phyloP scores from a whole-genome alignment of 1,140 invertebrate genomes.

The Micrasema longulum region DNA sequence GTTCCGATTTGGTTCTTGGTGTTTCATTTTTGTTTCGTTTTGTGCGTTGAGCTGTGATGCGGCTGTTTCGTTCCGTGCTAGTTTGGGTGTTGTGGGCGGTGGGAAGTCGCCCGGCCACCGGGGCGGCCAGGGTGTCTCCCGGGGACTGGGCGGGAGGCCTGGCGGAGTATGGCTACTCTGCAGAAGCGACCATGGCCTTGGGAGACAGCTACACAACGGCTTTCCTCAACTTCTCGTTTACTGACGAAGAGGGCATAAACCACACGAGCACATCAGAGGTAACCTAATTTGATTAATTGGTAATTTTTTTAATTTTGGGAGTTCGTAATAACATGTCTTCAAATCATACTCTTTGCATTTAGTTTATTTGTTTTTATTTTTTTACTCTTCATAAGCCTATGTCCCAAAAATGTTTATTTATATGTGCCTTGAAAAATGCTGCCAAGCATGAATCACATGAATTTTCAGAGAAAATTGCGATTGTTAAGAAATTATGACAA shows the following conservation, averaged over 20 bases:
- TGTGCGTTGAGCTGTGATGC: not conserved
- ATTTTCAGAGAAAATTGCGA: too few relatives aligned
- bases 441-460: too few relatives aligned
- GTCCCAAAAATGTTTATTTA: too few relatives aligned
- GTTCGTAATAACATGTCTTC: too few relatives aligned
- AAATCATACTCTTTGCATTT: not conserved
- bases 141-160: conserved; percentile 45
- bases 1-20: too few relatives aligned
- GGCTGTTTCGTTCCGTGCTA: not conserved
- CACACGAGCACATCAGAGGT: conserved; percentile 24
- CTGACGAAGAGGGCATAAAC: conserved; percentile 6
- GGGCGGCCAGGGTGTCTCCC: conserved; percentile 38
- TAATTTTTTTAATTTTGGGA: too few relatives aligned
- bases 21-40: too few relatives aligned
- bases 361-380: too few relatives aligned
- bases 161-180: conserved; percentile 30
- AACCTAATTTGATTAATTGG: too few relatives aligned
- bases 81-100: conserved; percentile 11
- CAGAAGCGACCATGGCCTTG: conserved; percentile 2
- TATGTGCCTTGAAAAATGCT: too few relatives aligned
- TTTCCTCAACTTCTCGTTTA: conserved; percentile 44
- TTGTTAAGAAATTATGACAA: too few relatives aligned
- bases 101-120: conserved; percentile 8
- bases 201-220: conserved; percentile 50
- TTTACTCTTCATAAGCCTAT: not conserved